Conservation (phyloP, 92 coral and sea anemone species). For the Hydrozoanthus gracilis region DNA sequence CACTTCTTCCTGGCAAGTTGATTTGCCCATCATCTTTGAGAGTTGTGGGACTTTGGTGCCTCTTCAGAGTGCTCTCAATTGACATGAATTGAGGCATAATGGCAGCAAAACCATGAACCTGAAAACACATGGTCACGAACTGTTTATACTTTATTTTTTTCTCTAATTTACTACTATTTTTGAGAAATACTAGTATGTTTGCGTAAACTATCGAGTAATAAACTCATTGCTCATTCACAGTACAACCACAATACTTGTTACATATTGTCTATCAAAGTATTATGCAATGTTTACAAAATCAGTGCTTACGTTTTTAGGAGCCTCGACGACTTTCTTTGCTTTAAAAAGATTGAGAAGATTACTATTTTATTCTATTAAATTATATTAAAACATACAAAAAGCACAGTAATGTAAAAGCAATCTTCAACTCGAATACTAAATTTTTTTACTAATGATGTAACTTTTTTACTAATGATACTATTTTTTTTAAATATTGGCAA, state of each 20-base stretch:
- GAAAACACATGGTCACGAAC: background rate
- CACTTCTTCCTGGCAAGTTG: too few relatives aligned
- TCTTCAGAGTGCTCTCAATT: slow-evolving; percentile 2
- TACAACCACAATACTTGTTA: slow-evolving; percentile 7
- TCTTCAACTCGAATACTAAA: slow-evolving; percentile 5
- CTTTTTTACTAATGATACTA: background rate
- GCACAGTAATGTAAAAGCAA: slow-evolving; percentile 1
- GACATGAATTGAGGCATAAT: slow-evolving; percentile 1
- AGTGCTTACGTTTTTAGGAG: background rate
- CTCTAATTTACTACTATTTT: slow-evolving; percentile 2
- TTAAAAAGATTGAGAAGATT: background rate
- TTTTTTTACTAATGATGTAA: background rate
- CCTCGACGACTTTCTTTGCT: slow-evolving; percentile 8
- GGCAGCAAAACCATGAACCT: slow-evolving; percentile 20
- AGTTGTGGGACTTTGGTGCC: slow-evolving; percentile 5
- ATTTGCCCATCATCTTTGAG: too few relatives aligned
- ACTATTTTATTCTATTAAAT: slow-evolving; percentile 12
- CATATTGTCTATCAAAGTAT: slow-evolving; percentile 14
- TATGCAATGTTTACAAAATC: background rate
- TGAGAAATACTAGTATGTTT: slow-evolving; percentile 4
- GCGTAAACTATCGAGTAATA: background rate
- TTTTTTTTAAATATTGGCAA: slow-evolving; percentile 2
- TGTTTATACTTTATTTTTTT: background rate
- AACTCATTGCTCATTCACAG: slow-evolving; percentile 9
- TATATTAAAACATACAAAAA: background rate